phyloP scores from a whole-genome alignment of 2,113 vertebrate species.

The Chaetodon auriga region DNA sequence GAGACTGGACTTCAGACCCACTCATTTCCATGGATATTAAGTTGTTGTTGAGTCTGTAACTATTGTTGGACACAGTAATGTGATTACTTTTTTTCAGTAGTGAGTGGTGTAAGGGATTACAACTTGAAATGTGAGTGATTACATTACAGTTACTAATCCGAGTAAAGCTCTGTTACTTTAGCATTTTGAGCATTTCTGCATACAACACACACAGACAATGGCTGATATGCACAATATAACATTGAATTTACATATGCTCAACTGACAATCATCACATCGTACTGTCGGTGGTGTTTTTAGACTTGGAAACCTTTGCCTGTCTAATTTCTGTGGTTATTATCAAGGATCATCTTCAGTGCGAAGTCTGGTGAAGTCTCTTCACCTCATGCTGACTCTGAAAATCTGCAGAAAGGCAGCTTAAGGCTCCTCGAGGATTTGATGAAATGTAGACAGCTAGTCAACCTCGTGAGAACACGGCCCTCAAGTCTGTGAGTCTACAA shows the following conservation, averaged over 20 bases:
- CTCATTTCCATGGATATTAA: slow-evolving; percentile 22
- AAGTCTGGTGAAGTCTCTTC: neutral
- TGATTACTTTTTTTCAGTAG: neutral
- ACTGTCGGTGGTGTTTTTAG: neutral
- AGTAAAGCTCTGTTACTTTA: neutral
- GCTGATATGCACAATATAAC: neutral
- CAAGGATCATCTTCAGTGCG: neutral
- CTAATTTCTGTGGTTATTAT: neutral
- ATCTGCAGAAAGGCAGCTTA: neutral
- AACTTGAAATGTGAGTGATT: neutral
- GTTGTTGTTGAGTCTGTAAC: slow-evolving; percentile 8
- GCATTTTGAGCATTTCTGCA: no score
- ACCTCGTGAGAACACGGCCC: neutral
- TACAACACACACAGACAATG: neutral
- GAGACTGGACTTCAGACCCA: slow-evolving; percentile 11
- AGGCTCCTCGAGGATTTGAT: neutral
- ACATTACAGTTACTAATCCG: neutral
- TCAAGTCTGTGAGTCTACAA: neutral
- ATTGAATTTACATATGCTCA: neutral
- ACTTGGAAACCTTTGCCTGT: neutral
- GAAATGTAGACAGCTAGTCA: neutral
- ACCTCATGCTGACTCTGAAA: neutral
- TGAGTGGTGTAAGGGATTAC: neutral
- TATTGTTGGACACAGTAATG: slow-evolving; percentile 13
- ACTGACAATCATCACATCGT: neutral